Conservation (phyloP, 1,140 invertebrate species). For the Whitmania pigra region DNA sequence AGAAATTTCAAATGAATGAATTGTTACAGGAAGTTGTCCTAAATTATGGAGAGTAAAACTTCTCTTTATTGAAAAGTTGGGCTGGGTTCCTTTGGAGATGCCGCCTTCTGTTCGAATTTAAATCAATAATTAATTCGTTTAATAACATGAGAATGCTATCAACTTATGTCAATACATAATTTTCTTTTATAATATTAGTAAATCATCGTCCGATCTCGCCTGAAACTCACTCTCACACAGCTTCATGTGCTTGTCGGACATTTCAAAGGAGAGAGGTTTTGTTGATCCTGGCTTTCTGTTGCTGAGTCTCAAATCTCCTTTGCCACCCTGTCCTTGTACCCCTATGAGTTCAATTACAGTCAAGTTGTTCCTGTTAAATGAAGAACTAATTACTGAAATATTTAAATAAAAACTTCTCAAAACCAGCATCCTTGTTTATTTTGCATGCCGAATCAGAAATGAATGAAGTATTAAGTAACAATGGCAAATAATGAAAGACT, state of each 20-base stretch:
- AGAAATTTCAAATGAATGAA: conserved; percentile 59
- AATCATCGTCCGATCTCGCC: no score
- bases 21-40: conserved; percentile 63
- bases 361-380: conserved; percentile 69
- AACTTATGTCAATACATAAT: no score
- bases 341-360: conserved; percentile 75
- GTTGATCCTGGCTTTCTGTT: conserved; percentile 65
- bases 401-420: neutral
- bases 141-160: no score
- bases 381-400: neutral
- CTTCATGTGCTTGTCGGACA: conserved; percentile 66
- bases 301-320: conserved; percentile 77
- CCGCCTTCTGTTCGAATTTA: neutral
- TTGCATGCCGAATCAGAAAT: no score
- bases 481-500: no score
- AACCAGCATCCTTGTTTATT: no score
- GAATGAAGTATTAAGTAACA: no score
- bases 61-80: conserved; percentile 64
- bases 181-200: neutral
- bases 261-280: conserved; percentile 54
- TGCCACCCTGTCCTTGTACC: conserved; percentile 65
- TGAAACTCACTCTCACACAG: conserved; percentile 58
- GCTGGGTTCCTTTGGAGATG: conserved; percentile 45
- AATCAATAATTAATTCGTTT: neutral
- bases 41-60: conserved; percentile 77